Base-by-base conservation (phyloP, 1,140 invertebrate genomes). In the Zophobas atratus region DNA sequence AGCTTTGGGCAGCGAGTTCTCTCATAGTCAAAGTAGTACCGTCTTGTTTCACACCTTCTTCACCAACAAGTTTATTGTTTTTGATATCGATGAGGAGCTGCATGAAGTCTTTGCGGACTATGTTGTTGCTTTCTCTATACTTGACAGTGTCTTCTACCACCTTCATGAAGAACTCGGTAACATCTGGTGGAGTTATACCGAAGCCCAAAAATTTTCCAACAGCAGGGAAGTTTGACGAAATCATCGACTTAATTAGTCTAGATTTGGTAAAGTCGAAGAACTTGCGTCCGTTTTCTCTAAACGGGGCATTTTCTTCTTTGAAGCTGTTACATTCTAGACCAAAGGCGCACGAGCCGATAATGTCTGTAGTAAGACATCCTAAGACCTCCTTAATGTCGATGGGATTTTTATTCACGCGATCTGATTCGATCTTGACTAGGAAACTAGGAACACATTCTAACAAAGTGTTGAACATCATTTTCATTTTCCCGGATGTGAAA, bases 41-140 rank as follows among this genome's bases (percentile, higher is more conserved):
- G 43, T 46, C 43, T 4, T 46, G 43, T 46, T 46, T 46, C 3
- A 4, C 3, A 46, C 43, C 43, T 46, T 46, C 43, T 46, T 46
- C 43, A 46, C 0, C 43, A 3, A 46, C 43, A 4, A 46, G 43
- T 56, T 67, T 76, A 1, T 60, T 70, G 35, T 88, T 90, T 71
- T 82, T 81, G 53, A 92, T 80, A 34, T 92, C 88, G 33, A 89
- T 80, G 48, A 91, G 51, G 1, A 89, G 74, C 75, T 90, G 87
- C 33, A 90, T 76, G 72, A 90, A 89, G 79, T 91, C 90, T 75
- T 89, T 85, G 4, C 86, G 79, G 0, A 80, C 80, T 0, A 87
- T 81, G 0, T 84, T 84, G 20, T 87, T 86, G 3, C 83, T 77
- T 72, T 88, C 84, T 1, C 90, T 82, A 67, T 88, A 85, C 5